Evolutionary conservation across 2,888 invertebrate genomes (phyloP), one percentile per base, ranked within the genome.

Genomic region (Clitarchus hookeri): DNA sequence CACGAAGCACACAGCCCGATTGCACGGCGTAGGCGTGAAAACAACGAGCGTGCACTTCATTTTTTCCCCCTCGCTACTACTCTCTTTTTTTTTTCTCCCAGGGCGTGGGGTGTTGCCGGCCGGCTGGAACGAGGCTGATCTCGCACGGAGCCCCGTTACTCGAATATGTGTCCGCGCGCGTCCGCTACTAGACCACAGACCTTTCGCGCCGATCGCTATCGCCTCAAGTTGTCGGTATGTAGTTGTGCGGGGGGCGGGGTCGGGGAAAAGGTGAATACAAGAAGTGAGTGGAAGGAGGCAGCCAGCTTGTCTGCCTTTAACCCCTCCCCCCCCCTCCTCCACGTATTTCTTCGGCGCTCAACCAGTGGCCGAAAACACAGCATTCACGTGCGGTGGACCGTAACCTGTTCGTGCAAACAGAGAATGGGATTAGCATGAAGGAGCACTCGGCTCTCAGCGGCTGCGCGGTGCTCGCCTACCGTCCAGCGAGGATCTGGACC

Each of bases 361-460:
- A 16, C 48, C 48, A 48, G 48, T 48, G 48, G 48, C 48, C 48
- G 48, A 65, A 65, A 65, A 65, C 16, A 65, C 65, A 65, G 65
- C 19, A n/a, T 19, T n/a, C n/a, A n/a, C 65, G 65, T n/a, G 19
- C 65, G 23, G 19, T 65, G 65, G n/a, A 65, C 65, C 65, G 65
- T 65, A 65, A 65, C 65, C 65, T n/a, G 65, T n/a, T 65, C 65
- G 65, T 65, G 65, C 65, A 65, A 65, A 65, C 65, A 65, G 65
- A n/a, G 65, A 65, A n/a, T 65, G 65, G 65, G 65, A 65, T 65
- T 65, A n/a, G 8, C 65, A 65, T 65, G 65, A 48, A 48, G 48
- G 48, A 48, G 48, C 48, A 6, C 48, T 48, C 16, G 48, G 48
- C 36, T 36, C 36, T 36, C 36, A 4, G 36, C 36, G 36, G 36